Conservation (phyloP, 2,888 invertebrate genomes). For the Nomada flava region DNA sequence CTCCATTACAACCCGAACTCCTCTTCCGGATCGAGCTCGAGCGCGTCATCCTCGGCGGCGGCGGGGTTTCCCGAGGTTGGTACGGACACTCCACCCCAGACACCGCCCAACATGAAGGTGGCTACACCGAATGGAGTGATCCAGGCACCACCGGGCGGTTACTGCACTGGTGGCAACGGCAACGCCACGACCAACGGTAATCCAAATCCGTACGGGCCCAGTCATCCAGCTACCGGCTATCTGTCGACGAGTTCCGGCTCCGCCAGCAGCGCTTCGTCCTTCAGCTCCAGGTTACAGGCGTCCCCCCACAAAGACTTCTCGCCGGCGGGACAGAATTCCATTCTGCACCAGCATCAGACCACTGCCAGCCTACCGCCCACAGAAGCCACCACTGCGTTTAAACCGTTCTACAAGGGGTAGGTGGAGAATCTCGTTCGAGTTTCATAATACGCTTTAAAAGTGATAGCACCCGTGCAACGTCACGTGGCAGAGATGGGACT, state of each 20-base stretch:
- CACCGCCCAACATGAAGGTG: constrained; percentile 97
- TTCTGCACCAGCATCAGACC: constrained; percentile 82
- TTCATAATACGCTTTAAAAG: not conserved
- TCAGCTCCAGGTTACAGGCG: constrained; percentile 85
- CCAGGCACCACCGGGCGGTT: constrained; percentile 87
- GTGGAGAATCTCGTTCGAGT: constrained; percentile 67
- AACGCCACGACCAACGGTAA: constrained; percentile 75
- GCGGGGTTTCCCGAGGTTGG: constrained; percentile 94
- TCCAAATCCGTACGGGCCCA: constrained; percentile 77
- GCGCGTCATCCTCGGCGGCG: constrained; percentile 89
- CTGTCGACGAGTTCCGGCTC: constrained; percentile 85
- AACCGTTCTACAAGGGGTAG: constrained; percentile 96
- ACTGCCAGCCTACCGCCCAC: constrained; percentile 82
- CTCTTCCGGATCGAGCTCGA: constrained; percentile 79
- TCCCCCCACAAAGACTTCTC: constrained; percentile 84
- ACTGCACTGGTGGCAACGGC: constrained; percentile 87
- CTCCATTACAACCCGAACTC: constrained; percentile 83
- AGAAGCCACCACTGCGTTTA: constrained; percentile 89
- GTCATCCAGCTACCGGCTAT: constrained; percentile 85
- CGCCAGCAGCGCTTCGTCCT: constrained; percentile 85
- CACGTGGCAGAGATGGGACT: too few relatives aligned
- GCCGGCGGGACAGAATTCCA: constrained; percentile 79
- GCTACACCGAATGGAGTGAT: constrained; percentile 87
- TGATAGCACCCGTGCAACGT: too few relatives aligned
- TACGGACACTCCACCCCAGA: constrained; percentile 96